These are phyloP conservation scores for Podarcis muralis DNA, from an alignment of 2,113 vertebrate species.

Conservation along the genomic window DNA sequence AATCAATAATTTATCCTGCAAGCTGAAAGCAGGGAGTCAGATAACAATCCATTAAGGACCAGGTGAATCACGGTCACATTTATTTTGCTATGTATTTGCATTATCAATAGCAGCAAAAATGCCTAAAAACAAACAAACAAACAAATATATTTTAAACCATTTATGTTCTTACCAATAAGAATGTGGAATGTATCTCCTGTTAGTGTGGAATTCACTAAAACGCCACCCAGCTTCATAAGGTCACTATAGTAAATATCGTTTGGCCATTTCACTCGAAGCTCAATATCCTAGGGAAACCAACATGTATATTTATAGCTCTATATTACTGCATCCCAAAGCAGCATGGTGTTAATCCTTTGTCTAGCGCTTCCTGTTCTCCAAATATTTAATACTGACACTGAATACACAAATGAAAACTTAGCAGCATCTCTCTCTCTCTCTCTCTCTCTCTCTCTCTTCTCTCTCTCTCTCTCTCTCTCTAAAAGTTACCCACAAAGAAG, in stretches of 20 bases:
- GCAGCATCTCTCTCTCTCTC: not conserved
- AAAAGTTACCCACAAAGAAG: not conserved
- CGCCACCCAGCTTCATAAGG: constrained; percentile 91
- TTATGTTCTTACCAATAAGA: constrained; percentile 83
- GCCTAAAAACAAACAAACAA: not conserved
- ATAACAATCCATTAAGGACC: not conserved
- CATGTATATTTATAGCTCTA: not conserved
- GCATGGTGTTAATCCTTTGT: not conserved
- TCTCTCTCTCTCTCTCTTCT: not conserved
- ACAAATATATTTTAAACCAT: not conserved
- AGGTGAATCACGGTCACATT: not conserved
- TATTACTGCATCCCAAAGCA: not conserved
- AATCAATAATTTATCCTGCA: not conserved
- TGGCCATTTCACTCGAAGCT: constrained; percentile 95
- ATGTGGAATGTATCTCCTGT: constrained; percentile 88
- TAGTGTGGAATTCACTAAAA: constrained; percentile 91
- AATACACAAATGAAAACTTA: not conserved
- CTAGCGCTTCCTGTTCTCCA: not conserved
- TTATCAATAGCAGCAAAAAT: not conserved
- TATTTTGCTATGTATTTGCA: not conserved
- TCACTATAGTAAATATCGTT: constrained; percentile 95
- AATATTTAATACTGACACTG: not conserved
- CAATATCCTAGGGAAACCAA: constrained; percentile 80
- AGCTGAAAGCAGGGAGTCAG: not conserved
- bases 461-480: not conserved